These are phyloP conservation scores for Sylvicola fuscatus DNA, from an alignment of 2,888 invertebrate species.

Conservation along the genomic window DNA sequence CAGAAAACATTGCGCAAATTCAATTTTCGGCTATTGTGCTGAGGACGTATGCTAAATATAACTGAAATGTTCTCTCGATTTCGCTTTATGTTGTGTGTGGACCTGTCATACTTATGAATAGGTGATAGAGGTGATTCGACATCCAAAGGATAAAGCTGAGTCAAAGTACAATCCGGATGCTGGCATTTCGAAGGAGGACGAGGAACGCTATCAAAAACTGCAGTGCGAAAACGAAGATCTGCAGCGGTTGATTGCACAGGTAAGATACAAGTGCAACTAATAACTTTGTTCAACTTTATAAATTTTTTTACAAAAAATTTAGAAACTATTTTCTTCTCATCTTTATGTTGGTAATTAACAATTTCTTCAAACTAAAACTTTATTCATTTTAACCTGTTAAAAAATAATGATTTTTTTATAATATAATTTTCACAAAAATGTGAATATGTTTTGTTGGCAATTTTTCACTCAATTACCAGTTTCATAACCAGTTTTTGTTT, in stretches of 20 bases:
- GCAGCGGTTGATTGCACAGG: constrained; percentile 85
- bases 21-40: neutral
- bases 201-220: constrained; percentile 83
- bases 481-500: no score
- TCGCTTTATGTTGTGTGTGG: constrained; percentile 2
- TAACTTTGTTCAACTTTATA: no score
- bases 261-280: constrained; percentile 21
- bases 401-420: no score
- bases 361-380: no score
- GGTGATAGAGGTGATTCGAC: constrained; percentile 79
- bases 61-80: neutral
- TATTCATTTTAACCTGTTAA: no score
- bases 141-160: constrained; percentile 73
- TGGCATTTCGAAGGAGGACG: constrained; percentile 73
- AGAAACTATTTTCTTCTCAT: no score
- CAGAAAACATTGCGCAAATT: neutral
- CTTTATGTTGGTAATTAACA: no score
- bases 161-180: constrained; percentile 72
- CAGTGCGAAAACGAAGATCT: constrained; percentile 90
- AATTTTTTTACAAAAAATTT: no score
- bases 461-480: no score
- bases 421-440: no score
- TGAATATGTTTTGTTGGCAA: no score
- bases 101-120: constrained; percentile 14
- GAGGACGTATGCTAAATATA: neutral